phyloP scores from a whole-genome alignment of 2,113 vertebrate genomes.

The Etheostoma spectabile region DNA sequence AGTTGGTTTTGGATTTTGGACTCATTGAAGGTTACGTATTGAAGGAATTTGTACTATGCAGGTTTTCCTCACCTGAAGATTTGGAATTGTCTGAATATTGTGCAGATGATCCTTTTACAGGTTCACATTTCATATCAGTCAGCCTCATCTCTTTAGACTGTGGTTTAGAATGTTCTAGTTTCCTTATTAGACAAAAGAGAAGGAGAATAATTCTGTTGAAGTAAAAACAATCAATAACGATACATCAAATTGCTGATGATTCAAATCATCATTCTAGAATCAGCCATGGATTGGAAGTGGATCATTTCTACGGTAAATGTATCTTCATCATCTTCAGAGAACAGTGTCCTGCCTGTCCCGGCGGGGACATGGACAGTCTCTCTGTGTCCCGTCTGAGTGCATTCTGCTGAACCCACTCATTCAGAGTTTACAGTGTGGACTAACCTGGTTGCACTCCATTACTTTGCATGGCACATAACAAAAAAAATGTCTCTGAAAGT shows the following conservation, averaged over 20 bases:
- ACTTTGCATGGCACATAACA: too few relatives aligned
- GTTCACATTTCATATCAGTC: conserved; percentile 83
- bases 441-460: too few relatives aligned
- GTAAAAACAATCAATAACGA: not conserved
- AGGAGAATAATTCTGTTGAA: not conserved
- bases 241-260: not conserved
- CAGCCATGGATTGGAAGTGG: not conserved
- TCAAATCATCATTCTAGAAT: not conserved
- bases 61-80: conserved; percentile 54
- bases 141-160: conserved; percentile 85
- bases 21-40: not conserved
- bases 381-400: too few relatives aligned
- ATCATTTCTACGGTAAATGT: not conserved
- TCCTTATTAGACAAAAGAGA: conserved; percentile 79
- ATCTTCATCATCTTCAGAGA: not conserved
- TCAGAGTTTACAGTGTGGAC: too few relatives aligned
- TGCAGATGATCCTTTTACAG: conserved; percentile 68
- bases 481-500: too few relatives aligned
- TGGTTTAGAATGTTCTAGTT: conserved; percentile 86
- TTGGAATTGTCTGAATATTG: conserved; percentile 36
- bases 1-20: not conserved
- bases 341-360: too few relatives aligned
- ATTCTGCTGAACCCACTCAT: too few relatives aligned
- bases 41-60: not conserved
- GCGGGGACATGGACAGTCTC: too few relatives aligned